Evolutionary conservation across 2,888 invertebrate species (phyloP).

Genomic region (Drosophila quinaria): DNA sequence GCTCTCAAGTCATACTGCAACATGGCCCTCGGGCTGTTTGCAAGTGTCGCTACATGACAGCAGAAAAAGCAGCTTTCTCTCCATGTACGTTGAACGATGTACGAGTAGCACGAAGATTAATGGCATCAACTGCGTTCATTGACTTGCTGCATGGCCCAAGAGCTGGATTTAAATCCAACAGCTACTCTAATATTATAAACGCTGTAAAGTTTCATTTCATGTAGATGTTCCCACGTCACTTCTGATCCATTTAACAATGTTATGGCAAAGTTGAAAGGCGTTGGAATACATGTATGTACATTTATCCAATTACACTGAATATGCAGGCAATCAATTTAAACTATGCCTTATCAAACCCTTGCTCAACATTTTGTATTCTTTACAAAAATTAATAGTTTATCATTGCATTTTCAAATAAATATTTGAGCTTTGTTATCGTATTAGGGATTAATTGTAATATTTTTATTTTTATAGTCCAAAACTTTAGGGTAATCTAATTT

Average conservation of each 20-base stretch:
- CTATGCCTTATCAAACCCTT: not conserved
- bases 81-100: conserved; percentile 1
- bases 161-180: conserved; percentile 14
- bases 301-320: conserved; percentile 15
- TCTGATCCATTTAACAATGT: conserved; percentile 34
- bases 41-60: conserved; percentile 63
- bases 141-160: conserved; percentile 44
- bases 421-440: no score
- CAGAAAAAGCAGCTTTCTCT: not conserved
- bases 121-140: conserved; percentile 61
- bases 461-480: no score
- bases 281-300: conserved; percentile 5
- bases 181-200: conserved; percentile 33
- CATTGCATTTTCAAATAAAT: no score
- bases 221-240: conserved; percentile 7
- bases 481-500: not conserved
- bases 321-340: not conserved
- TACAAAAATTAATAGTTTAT: not conserved
- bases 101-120: conserved; percentile 63
- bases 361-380: no score
- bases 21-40: conserved; percentile 63
- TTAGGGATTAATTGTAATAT: no score
- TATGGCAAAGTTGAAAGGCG: conserved; percentile 28
- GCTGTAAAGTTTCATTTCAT: conserved; percentile 16
- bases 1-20: conserved; percentile 47